A percentile compares a stretch with the other conserved stretches of the same genome.
Evolutionary conservation across 2,797 vertebrate species (phyloP).

Genomic region (Bovichtus diacanthus): DNA sequence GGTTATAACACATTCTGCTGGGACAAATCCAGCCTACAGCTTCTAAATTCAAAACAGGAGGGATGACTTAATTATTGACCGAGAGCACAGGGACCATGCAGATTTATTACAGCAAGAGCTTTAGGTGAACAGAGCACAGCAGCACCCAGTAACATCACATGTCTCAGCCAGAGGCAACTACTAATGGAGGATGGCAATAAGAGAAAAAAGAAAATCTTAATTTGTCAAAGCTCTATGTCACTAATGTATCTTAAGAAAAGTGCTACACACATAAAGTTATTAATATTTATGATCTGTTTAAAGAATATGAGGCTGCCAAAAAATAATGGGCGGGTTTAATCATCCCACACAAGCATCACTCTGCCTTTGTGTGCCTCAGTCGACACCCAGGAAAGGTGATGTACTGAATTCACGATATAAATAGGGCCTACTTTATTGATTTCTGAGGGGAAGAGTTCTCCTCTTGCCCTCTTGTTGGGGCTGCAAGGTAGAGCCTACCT

Average conservation of each 20-base stretch:
- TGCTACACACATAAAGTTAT: background rate
- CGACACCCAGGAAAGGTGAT: background rate
- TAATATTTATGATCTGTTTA: background rate
- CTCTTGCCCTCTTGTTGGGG: background rate
- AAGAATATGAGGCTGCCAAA: background rate
- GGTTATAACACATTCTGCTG: background rate
- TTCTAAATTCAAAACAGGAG: constrained; percentile 6
- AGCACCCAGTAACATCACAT: background rate
- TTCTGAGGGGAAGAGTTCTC: constrained; percentile 7
- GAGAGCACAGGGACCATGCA: background rate
- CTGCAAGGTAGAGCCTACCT: constrained; percentile 17
- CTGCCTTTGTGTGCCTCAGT: background rate
- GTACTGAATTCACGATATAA: background rate
- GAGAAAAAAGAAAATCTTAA: background rate
- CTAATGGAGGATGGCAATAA: background rate
- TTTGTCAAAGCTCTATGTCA: background rate
- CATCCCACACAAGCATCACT: background rate
- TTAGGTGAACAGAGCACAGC: background rate
- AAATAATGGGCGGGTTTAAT: background rate
- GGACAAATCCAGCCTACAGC: background rate
- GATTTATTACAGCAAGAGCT: constrained; percentile 4
- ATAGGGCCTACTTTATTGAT: constrained; percentile 20
- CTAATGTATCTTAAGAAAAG: background rate
- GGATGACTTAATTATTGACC: background rate
- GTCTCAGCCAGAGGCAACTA: background rate